These are phyloP conservation scores for Strigamia maritima DNA, from an alignment of 2,888 invertebrate genomes.

Conservation along the genomic window DNA sequence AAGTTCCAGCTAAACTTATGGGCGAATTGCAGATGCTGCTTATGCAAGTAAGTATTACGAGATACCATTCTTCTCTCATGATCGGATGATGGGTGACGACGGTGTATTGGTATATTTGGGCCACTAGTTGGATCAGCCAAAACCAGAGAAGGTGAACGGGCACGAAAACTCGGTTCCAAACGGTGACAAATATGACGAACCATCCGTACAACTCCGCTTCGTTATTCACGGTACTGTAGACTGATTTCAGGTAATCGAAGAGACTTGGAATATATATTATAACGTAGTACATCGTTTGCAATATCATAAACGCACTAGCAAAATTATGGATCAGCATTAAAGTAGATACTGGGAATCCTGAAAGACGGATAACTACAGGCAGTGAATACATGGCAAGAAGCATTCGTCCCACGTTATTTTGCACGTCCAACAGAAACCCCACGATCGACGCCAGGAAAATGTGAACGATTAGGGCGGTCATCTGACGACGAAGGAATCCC, in stretches of 20 bases:
- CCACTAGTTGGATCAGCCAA: conserved; percentile 55
- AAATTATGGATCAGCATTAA: conserved; percentile 54
- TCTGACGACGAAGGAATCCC: conserved; percentile 48
- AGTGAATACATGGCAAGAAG: conserved; percentile 54
- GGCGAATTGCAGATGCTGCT: conserved; percentile 56
- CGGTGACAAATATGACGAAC: conserved; percentile 49
- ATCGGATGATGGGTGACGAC: conserved; percentile 34
- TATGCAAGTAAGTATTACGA: conserved; percentile 51
- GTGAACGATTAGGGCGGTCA: conserved; percentile 51
- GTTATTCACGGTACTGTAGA: conserved; percentile 47
- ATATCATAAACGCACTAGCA: conserved; percentile 52
- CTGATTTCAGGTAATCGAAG: conserved; percentile 49
- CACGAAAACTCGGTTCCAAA: conserved; percentile 55
- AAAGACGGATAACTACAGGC: conserved; percentile 56
- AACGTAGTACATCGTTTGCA: conserved; percentile 52
- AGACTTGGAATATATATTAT: conserved; percentile 52
- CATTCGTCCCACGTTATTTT: conserved; percentile 49
- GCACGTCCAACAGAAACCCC: conserved; percentile 52
- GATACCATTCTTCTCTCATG: conserved; percentile 50
- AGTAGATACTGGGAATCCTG: conserved; percentile 51
- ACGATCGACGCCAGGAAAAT: conserved; percentile 50
- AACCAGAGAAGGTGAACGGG: conserved; percentile 56
- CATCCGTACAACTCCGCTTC: conserved; percentile 48
- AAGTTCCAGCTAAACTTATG: conserved; percentile 56
- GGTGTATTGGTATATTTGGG: conserved; percentile 50